Evolutionary conservation across 2,888 invertebrate genomes (phyloP).

Genomic region (Sclerodermus sp.): DNA sequence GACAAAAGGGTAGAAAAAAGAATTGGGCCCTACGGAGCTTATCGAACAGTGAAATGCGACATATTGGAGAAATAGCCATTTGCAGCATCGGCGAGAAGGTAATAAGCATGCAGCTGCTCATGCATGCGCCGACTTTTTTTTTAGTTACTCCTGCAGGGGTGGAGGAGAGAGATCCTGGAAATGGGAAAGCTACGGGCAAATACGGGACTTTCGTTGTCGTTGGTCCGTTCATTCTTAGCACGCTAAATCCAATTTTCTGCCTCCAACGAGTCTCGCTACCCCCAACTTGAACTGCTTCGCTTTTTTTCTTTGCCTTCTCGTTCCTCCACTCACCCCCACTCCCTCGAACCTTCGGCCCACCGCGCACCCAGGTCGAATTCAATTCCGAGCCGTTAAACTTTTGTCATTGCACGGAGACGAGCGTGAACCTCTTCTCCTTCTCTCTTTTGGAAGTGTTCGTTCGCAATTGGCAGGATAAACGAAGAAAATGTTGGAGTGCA

Average conservation of each 20-base stretch:
- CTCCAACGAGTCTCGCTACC: conserved; percentile 17
- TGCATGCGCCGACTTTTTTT: too few species aligned
- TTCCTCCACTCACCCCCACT: background rate
- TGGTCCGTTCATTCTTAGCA: conserved; percentile 24
- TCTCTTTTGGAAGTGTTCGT: conserved; percentile 9
- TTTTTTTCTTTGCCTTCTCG: conserved; percentile 6
- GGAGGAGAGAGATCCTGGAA: background rate
- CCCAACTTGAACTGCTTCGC: conserved; percentile 11
- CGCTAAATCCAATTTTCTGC: conserved; percentile 44
- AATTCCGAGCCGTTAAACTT: conserved; percentile 40
- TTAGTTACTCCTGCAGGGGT: too few species aligned
- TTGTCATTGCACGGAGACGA: conserved; percentile 33
- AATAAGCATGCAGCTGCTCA: too few species aligned
- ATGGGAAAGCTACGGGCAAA: conserved; percentile 12
- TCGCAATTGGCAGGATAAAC: conserved; percentile 1
- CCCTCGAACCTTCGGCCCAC: conserved; percentile 12
- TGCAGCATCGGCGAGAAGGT: too few species aligned
- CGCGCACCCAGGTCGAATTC: conserved; percentile 24
- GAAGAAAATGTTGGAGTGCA: background rate
- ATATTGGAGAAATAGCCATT: too few species aligned
- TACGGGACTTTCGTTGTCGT: conserved; percentile 13
- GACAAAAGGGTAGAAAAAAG: too few species aligned
- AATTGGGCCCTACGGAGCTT: too few species aligned
- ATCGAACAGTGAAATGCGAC: too few species aligned
- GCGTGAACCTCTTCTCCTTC: conserved; percentile 20